Conservation (phyloP, 2,113 vertebrate species). For the Holacanthus passer region DNA sequence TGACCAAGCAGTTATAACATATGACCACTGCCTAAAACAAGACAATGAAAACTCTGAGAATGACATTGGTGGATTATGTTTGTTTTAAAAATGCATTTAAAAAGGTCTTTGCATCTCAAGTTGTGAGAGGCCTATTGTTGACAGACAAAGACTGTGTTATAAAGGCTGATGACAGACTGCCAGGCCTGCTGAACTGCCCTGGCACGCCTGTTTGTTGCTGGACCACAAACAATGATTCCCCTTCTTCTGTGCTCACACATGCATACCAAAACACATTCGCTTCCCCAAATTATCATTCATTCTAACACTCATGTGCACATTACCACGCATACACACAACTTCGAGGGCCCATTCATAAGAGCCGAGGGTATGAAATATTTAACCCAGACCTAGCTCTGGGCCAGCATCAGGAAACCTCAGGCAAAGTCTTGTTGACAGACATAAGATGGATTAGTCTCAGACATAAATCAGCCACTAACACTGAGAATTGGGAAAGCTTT, state of each 20-base stretch:
- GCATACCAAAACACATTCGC: constrained; percentile 29
- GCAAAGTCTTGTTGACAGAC: neutral
- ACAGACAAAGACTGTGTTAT: constrained; percentile 53
- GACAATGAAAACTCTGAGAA: neutral
- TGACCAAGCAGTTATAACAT: neutral
- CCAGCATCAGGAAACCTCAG: neutral
- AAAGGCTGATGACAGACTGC: constrained; percentile 48
- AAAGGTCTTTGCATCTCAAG: constrained; percentile 26
- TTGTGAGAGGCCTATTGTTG: constrained; percentile 54
- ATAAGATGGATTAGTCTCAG: constrained; percentile 18
- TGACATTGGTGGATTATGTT: neutral
- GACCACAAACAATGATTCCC: constrained; percentile 59
- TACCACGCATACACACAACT: constrained; percentile 20
- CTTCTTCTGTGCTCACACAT: constrained; percentile 50
- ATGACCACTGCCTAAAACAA: neutral
- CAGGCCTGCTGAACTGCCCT: constrained; percentile 55
- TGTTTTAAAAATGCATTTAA: neutral
- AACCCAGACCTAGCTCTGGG: neutral
- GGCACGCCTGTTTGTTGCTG: constrained; percentile 41
- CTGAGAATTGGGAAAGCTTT: neutral
- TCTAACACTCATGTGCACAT: neutral
- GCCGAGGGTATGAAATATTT: constrained; percentile 2
- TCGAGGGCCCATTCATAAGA: constrained; percentile 6
- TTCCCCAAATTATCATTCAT: constrained; percentile 51
- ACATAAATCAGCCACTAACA: neutral